phyloP scores from a whole-genome alignment of 2,888 invertebrate genomes.

The Andrena dorsata region DNA sequence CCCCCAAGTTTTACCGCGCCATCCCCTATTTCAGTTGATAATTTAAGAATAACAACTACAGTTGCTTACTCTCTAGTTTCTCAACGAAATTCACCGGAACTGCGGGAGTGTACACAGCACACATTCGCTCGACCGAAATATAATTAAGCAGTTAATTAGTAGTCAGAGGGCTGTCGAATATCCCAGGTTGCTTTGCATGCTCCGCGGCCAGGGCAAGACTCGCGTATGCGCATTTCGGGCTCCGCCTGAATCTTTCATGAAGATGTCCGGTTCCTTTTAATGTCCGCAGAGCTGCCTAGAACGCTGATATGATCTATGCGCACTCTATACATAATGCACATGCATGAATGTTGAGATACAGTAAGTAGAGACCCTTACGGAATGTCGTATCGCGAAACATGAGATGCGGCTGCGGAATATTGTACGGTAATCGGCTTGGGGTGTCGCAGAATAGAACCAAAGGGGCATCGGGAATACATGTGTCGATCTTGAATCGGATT shows the following conservation, averaged over 20 bases:
- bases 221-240: conserved; percentile 37
- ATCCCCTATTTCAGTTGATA: background rate
- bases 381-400: conserved; percentile 58
- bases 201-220: conserved; percentile 26
- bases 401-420: conserved; percentile 19
- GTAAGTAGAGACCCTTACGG: conserved; percentile 29
- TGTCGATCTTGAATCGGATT: background rate
- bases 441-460: background rate
- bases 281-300: conserved; percentile 36
- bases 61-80: background rate
- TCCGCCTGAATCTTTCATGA: conserved; percentile 71
- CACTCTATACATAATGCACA: conserved; percentile 65
- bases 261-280: conserved; percentile 71
- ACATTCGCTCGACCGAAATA: conserved; percentile 27
- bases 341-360: conserved; percentile 60
- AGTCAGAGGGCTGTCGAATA: conserved; percentile 7
- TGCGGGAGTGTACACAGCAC: conserved; percentile 2
- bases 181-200: conserved; percentile 14
- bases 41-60: background rate
- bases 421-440: background rate
- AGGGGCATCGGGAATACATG: background rate
- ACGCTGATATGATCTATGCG: conserved; percentile 59
- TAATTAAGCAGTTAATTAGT: conserved; percentile 43
- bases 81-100: background rate
- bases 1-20: too few relatives aligned